A percentile compares a stretch with the other conserved stretches of the same genome.
Conservation (phyloP, 2,888 invertebrate genomes). For the Apocheima hispidaria region DNA sequence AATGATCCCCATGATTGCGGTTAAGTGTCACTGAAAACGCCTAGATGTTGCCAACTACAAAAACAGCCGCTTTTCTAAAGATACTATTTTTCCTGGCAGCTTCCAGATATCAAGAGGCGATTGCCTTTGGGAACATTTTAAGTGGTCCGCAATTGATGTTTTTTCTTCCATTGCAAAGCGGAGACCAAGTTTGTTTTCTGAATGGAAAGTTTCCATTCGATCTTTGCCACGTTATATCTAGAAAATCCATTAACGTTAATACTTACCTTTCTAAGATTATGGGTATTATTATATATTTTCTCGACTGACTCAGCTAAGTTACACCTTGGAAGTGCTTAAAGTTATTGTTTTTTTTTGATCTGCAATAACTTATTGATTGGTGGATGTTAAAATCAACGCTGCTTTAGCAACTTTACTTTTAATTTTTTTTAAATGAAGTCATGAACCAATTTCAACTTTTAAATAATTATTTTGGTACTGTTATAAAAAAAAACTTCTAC, state of each 20-base stretch:
- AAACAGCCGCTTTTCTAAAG: slow-evolving; percentile 80
- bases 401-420: too few species aligned
- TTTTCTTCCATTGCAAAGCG: slow-evolving; percentile 38
- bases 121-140: slow-evolving; percentile 77
- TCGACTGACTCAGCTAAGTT: slow-evolving; percentile 5
- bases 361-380: too few species aligned
- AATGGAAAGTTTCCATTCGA: slow-evolving; percentile 21
- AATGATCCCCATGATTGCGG: slow-evolving; percentile 85
- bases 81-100: slow-evolving; percentile 82
- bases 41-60: slow-evolving; percentile 82
- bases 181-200: slow-evolving; percentile 25
- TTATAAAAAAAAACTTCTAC: background rate
- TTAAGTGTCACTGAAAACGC: slow-evolving; percentile 84
- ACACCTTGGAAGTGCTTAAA: background rate
- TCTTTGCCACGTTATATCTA: slow-evolving; percentile 26
- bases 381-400: too few species aligned
- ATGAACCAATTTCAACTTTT: slow-evolving; percentile 4
- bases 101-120: slow-evolving; percentile 78
- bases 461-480: slow-evolving; percentile 1
- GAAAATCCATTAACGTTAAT: slow-evolving; percentile 17
- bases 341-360: background rate
- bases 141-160: slow-evolving; percentile 69
- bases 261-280: slow-evolving; percentile 15
- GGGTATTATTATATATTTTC: slow-evolving; percentile 12
- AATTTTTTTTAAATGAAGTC: background rate